Conservation (phyloP, 1,140 invertebrate genomes). For the Heliothis virescens region DNA sequence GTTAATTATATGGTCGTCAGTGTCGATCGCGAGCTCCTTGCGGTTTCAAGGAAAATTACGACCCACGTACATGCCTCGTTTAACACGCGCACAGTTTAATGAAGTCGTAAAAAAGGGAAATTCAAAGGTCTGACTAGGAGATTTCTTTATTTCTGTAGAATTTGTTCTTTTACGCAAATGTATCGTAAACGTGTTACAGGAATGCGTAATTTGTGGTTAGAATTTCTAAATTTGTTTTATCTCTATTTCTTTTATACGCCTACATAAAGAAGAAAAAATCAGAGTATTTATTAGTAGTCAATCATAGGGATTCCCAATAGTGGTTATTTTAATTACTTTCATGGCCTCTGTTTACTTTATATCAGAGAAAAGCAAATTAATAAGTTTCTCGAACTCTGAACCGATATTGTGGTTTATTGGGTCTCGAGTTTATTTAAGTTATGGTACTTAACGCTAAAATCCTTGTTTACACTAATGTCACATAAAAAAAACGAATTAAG, state of each 20-base stretch:
- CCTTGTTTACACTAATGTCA: neutral
- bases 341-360: neutral
- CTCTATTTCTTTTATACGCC: neutral
- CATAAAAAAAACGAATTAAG: neutral
- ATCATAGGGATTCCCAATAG: neutral
- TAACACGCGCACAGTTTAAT: conserved; percentile 61
- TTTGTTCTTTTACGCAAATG: conserved; percentile 23
- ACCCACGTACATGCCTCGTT: conserved; percentile 57
- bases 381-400: neutral
- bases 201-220: neutral
- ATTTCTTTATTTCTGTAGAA: conserved; percentile 36
- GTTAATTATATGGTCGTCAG: conserved; percentile 78
- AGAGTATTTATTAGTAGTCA: neutral
- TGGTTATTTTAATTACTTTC: conserved; percentile 3
- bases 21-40: conserved; percentile 55
- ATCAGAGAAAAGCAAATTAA: conserved; percentile 6
- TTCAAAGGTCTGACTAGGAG: conserved; percentile 48
- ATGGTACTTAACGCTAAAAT: too few relatives aligned
- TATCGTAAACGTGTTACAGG: neutral
- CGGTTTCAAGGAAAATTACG: conserved; percentile 62
- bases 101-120: conserved; percentile 63
- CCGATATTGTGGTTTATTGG: neutral
- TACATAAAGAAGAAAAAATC: neutral
- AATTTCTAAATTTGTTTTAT: too few relatives aligned
- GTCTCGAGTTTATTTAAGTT: neutral